Evolutionary conservation across 2,888 invertebrate genomes (phyloP).

Genomic region (Acrobeloides nanus): DNA sequence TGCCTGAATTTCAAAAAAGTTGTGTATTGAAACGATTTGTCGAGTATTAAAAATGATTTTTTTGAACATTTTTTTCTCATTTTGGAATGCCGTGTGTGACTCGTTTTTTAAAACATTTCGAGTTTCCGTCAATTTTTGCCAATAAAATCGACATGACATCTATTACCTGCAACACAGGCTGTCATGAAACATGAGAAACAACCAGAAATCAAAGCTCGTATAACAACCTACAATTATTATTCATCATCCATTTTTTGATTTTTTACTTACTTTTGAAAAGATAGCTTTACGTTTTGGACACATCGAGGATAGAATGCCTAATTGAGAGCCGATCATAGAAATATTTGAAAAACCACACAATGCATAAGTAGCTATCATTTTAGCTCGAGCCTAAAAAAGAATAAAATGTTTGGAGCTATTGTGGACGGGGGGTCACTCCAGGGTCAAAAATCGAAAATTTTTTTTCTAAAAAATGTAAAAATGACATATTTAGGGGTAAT

Average conservation of each 20-base stretch:
- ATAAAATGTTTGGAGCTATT: neutral
- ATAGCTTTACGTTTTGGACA: slow-evolving; percentile 26
- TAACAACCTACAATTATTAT: slow-evolving; percentile 24
- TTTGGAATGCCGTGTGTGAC: too few species aligned
- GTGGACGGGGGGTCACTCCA: too few species aligned
- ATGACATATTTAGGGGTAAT: too few species aligned
- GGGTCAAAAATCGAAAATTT: too few species aligned
- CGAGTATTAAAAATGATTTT: too few species aligned
- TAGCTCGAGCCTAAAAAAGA: slow-evolving; percentile 26
- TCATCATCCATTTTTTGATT: too few species aligned
- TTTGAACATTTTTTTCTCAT: too few species aligned
- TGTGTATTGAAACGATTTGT: slow-evolving; percentile 7
- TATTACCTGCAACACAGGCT: slow-evolving; percentile 37
- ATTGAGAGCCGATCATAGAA: slow-evolving; percentile 55
- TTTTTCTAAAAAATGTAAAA: too few species aligned
- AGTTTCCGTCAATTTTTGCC: neutral
- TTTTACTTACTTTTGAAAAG: slow-evolving; percentile 26
- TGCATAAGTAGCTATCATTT: slow-evolving; percentile 54
- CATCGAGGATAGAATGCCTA: slow-evolving; percentile 46
- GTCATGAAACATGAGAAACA: slow-evolving; percentile 39
- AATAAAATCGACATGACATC: neutral
- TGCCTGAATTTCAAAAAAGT: neutral
- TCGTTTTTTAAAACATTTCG: neutral
- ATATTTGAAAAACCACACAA: slow-evolving; percentile 58
- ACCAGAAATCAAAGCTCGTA: slow-evolving; percentile 33